Percentiles rank a stretch among this genome's conserved stretches.
Conservation (phyloP, 2,888 invertebrate species). For the Lysandra bellargus region DNA sequence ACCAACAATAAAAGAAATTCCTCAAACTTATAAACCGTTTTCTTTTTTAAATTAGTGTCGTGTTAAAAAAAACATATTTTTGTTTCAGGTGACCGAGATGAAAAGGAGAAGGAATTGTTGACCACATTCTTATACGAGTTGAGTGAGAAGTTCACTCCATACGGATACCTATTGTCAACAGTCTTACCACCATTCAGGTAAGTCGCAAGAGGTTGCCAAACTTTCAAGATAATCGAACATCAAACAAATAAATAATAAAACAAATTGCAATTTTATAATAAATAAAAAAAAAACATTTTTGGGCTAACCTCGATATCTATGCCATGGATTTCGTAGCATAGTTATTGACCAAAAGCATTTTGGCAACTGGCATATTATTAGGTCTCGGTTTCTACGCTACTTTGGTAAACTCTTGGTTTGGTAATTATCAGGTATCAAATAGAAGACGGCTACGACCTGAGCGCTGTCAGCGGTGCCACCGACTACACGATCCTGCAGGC, state of each 20-base stretch:
- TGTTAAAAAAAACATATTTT: neutral
- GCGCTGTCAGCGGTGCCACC: constrained; percentile 79
- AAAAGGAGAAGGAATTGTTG: constrained; percentile 79
- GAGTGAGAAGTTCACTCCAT: constrained; percentile 79
- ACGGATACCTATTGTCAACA: constrained; percentile 79
- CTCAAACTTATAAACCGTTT: too few relatives aligned
- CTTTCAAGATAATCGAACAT: neutral
- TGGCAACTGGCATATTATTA: too few relatives aligned
- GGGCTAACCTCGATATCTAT: too few relatives aligned
- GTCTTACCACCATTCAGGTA: constrained; percentile 82
- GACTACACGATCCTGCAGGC: constrained; percentile 86
- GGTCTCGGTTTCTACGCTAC: too few relatives aligned
- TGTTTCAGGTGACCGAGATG: constrained; percentile 65
- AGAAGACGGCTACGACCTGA: constrained; percentile 84
- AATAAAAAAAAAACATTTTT: too few relatives aligned
- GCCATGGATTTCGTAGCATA: too few relatives aligned
- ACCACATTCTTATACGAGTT: constrained; percentile 81
- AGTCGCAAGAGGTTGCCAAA: neutral
- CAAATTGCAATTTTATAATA: too few relatives aligned
- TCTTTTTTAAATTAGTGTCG: too few relatives aligned
- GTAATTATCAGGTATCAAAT: constrained; percentile 68
- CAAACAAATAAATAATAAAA: too few relatives aligned
- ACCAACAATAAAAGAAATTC: too few relatives aligned
- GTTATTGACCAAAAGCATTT: too few relatives aligned
- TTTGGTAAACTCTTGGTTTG: neutral